Conservation (phyloP, 2,888 invertebrate species). For the Eilema sororculum region DNA sequence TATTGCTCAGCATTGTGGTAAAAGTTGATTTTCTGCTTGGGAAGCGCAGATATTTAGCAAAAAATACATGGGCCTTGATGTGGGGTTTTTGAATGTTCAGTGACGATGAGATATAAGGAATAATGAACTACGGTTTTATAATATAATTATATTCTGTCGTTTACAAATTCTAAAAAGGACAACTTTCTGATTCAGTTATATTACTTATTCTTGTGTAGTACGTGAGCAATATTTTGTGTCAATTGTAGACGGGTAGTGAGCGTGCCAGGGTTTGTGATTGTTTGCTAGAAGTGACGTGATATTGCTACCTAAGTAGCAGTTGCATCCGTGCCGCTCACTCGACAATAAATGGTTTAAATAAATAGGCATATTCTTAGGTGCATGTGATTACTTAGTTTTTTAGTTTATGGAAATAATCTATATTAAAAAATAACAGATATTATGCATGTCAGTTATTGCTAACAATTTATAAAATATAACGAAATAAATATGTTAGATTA, state of each 20-base stretch:
- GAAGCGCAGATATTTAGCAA: conserved; percentile 70
- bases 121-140: neutral
- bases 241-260: conserved; percentile 52
- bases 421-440: neutral
- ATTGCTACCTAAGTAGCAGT: conserved; percentile 35
- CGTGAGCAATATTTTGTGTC: conserved; percentile 59
- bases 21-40: conserved; percentile 82
- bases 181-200: conserved; percentile 38
- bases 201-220: conserved; percentile 45
- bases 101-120: conserved; percentile 2
- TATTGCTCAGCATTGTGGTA: conserved; percentile 75
- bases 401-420: too few species aligned
- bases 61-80: conserved; percentile 62
- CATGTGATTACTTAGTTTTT: neutral
- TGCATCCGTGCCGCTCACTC: conserved; percentile 31
- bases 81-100: conserved; percentile 35
- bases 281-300: conserved; percentile 47
- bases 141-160: neutral
- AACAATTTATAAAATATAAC: neutral
- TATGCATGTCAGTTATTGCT: neutral
- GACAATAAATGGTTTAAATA: conserved; percentile 34
- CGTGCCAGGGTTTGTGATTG: conserved; percentile 62
- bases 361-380: too few species aligned
- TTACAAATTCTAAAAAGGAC: conserved; percentile 16
- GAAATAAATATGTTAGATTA: neutral